These are phyloP conservation scores for Sinocyclocheilus anophthalmus DNA, from an alignment of 2,113 vertebrate genomes.

Conservation along the genomic window DNA sequence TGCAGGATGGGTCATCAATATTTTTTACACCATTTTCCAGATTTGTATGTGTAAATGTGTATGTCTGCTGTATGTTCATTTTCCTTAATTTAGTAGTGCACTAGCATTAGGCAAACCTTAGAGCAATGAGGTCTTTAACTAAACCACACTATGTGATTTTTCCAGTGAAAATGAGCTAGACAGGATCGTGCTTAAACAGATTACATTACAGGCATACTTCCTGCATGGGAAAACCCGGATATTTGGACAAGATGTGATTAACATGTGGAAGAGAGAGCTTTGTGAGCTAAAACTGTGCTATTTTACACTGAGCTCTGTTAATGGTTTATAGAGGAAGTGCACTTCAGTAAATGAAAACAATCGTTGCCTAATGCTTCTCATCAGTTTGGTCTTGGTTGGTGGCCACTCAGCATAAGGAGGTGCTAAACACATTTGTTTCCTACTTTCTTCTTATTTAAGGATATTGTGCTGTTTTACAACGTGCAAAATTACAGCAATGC, in stretches of 20 bases:
- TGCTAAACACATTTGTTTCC: slow-evolving; percentile 18
- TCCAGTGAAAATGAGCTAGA: not conserved
- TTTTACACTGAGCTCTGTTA: slow-evolving; percentile 38
- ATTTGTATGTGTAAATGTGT: not conserved
- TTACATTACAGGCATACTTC: slow-evolving; percentile 37
- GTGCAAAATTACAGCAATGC: not conserved
- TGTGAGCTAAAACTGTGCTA: slow-evolving; percentile 40
- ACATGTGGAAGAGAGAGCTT: slow-evolving; percentile 41
- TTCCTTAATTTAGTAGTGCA: not conserved
- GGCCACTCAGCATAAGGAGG: slow-evolving; percentile 22
- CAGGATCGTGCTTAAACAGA: slow-evolving; percentile 6
- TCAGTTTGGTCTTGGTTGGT: slow-evolving; percentile 42
- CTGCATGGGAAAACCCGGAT: slow-evolving; percentile 30
- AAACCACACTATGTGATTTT: slow-evolving; percentile 9
- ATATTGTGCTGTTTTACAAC: not conserved
- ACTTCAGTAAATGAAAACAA: slow-evolving; percentile 49
- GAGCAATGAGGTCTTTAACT: not conserved
- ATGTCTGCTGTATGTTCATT: not conserved
- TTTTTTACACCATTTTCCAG: not conserved
- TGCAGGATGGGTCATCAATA: not conserved
- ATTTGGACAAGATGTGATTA: slow-evolving; percentile 47
- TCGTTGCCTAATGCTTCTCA: slow-evolving; percentile 41
- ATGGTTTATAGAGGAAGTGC: slow-evolving; percentile 45
- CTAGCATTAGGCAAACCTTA: slow-evolving; percentile 1
- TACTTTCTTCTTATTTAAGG: not conserved